Evolutionary conservation across 2,113 vertebrate species (phyloP).

Genomic region (Triplophysa tibetana): DNA sequence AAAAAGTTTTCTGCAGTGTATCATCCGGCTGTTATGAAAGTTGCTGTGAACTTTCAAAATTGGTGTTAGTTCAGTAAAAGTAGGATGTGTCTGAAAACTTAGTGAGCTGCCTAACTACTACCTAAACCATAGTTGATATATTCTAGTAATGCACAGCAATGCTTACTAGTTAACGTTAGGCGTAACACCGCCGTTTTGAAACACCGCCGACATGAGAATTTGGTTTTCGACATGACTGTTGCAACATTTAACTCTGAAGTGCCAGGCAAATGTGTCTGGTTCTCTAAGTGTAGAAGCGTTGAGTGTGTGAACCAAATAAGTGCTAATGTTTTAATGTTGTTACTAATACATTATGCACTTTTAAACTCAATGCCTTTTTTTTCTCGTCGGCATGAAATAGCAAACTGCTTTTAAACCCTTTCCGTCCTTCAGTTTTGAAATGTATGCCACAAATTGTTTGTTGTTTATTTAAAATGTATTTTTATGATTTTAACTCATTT

Average conservation of each 20-base stretch:
- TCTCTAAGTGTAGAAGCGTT: background rate
- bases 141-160: background rate
- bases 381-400: too few relatives aligned
- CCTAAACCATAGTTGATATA: background rate
- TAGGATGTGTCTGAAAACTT: background rate
- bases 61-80: background rate
- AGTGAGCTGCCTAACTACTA: slow-evolving; percentile 5
- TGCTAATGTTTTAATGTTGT: background rate
- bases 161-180: background rate
- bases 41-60: slow-evolving; percentile 7
- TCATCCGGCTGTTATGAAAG: background rate
- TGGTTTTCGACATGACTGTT: slow-evolving; percentile 28
- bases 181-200: background rate
- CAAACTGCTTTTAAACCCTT: too few relatives aligned
- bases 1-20: background rate
- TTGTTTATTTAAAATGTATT: background rate
- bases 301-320: background rate
- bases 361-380: background rate
- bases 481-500: background rate
- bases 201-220: background rate
- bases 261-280: background rate
- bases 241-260: slow-evolving; percentile 27
- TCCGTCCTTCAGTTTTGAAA: too few relatives aligned
- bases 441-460: too few relatives aligned
- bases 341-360: background rate